These are phyloP conservation scores for Gortyna flavago DNA, from an alignment of 2,888 invertebrate genomes.

Conservation along the genomic window DNA sequence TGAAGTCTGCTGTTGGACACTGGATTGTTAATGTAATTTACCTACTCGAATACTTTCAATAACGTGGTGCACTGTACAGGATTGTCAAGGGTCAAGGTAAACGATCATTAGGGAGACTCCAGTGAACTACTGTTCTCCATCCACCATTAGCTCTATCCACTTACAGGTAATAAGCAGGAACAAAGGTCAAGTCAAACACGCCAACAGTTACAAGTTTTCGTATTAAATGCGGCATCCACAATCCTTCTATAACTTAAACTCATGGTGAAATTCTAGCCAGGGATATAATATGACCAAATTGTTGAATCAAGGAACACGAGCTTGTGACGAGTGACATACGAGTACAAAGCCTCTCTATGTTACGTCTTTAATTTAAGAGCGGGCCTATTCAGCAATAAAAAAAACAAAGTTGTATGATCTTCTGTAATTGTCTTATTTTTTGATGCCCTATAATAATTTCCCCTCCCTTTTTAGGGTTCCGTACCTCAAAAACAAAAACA, in stretches of 20 bases:
- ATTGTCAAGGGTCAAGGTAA: background rate
- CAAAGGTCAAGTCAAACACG: slow-evolving; percentile 32
- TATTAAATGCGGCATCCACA: slow-evolving; percentile 28
- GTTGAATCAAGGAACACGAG: background rate
- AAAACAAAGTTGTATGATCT: background rate
- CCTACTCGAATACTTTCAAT: background rate
- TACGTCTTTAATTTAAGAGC: no score
- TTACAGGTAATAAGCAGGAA: background rate
- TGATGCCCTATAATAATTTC: no score
- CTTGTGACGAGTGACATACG: background rate
- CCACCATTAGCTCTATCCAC: background rate
- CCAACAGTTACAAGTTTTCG: slow-evolving; percentile 36
- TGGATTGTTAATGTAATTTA: no score
- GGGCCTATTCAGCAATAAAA: no score
- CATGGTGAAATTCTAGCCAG: background rate
- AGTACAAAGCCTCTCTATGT: no score
- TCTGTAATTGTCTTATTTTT: no score
- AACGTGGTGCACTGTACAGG: background rate
- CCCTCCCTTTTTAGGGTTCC: no score
- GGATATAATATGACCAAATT: background rate
- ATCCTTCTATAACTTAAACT: slow-evolving; percentile 2
- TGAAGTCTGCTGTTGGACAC: no score
- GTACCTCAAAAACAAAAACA: no score
- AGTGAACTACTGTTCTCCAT: background rate
- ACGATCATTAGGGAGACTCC: background rate